phyloP scores from a whole-genome alignment of 2,888 invertebrate species.

The Eilema sororculum region DNA sequence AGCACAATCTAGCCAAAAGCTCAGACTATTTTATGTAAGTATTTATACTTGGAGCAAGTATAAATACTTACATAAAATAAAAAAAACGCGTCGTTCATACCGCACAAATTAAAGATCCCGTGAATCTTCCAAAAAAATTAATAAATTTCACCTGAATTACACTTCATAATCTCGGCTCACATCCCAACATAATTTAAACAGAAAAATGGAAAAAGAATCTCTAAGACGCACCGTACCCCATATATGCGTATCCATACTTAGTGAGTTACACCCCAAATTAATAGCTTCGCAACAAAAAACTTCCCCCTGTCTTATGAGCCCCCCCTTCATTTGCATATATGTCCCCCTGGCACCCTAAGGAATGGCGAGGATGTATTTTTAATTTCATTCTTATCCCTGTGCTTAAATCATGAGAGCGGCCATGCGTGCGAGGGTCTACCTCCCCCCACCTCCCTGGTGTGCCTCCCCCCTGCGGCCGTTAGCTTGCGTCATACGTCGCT shows the following conservation, averaged over 20 bases:
- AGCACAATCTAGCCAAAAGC: too few relatives aligned
- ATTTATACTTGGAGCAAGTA: too few relatives aligned
- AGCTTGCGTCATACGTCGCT: constrained; percentile 87
- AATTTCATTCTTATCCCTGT: constrained; percentile 87
- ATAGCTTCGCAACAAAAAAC: constrained; percentile 87
- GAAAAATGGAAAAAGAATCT: constrained; percentile 69
- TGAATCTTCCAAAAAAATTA: constrained; percentile 48
- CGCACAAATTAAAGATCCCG: constrained; percentile 29
- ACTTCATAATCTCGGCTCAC: constrained; percentile 77
- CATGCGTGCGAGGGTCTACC: constrained; percentile 83
- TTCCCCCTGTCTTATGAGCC: constrained; percentile 80
- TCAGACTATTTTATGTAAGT: too few relatives aligned
- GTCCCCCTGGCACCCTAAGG: constrained; percentile 85
- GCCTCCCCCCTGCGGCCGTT: constrained; percentile 70
- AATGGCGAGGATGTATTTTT: constrained; percentile 86
- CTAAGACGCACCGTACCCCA: constrained; percentile 65
- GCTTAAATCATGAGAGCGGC: constrained; percentile 87
- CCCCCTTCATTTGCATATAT: constrained; percentile 84
- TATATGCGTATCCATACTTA: constrained; percentile 76
- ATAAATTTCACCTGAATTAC: constrained; percentile 75
- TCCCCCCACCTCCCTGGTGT: constrained; percentile 56
- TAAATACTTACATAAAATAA: too few relatives aligned
- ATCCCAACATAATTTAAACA: constrained; percentile 81
- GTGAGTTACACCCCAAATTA: constrained; percentile 86
- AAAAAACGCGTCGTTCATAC: neutral